Evolutionary conservation across 2,113 vertebrate species (phyloP), one percentile per base, ranked within the genome.

Genomic region (Paradisaea rubra): DNA sequence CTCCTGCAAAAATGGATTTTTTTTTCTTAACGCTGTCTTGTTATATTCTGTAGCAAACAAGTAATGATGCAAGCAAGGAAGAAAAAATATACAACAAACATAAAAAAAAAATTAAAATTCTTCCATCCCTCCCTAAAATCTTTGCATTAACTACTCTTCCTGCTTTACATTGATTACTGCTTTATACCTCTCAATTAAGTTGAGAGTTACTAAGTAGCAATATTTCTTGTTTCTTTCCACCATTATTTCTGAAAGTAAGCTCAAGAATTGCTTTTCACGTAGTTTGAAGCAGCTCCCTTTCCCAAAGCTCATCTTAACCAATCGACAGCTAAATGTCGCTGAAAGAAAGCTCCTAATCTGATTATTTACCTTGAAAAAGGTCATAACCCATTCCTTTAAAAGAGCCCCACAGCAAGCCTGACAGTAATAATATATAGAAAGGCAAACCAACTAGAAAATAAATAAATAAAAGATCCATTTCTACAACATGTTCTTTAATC

Each of bases 301-400:
- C 52, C 56, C 3, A 5, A 68, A 86, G 74, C 78, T 92, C 94
- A 41, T 94, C 72, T 82, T 87, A 93, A 85, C 63, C 71, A 77
- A 59, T 33, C 6, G 9, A 80, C 57, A 89, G 85, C 42, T 86
- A 93, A 89, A 89, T 91, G 89, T 92, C 4, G 2, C 37, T 93
- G 85, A 92, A 93, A 85, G 49, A 81, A 82, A 89, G 63, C 39
- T 95, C 85, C 81, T 95, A 89, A 94, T 89, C 94, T 95, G 93
- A 95, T 95, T 96, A 95, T 97, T 95, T 97, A 86, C 66, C 91
- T 83, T 93, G 81, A 94, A 93, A 94, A 94, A 93, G 95, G 94
- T 97, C 95, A 77, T 80, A 96, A 95, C 93, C 84, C 44, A 54
- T 81, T 87, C 81, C 70, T 79, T 95, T 89, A 82, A 78, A 86